phyloP scores from a whole-genome alignment of 1,140 invertebrate genomes.

The Gryllus bimaculatus region DNA sequence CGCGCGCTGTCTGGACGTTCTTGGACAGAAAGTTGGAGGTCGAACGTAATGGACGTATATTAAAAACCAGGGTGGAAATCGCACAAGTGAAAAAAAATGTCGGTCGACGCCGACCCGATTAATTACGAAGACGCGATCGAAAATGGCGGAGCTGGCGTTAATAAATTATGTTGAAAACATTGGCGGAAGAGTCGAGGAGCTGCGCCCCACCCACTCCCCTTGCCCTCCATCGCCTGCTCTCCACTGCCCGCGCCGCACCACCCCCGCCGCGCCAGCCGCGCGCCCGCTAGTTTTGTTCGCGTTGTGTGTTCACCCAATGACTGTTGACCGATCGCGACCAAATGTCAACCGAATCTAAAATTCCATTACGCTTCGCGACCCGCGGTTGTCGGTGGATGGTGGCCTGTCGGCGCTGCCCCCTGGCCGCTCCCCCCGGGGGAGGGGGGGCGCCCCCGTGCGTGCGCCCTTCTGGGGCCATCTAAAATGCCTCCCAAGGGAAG shows the following conservation, averaged over 20 bases:
- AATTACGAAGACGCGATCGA: neutral
- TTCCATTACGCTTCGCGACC: neutral
- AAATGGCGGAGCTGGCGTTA: neutral
- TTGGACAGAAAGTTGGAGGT: neutral
- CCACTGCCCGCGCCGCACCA: too few relatives aligned
- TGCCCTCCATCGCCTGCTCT: too few relatives aligned
- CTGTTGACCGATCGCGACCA: neutral
- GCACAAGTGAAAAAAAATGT: neutral
- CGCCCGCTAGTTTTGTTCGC: neutral
- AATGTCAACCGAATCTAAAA: conserved; percentile 2
- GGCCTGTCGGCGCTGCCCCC: neutral
- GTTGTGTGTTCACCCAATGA: neutral
- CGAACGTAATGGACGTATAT: neutral
- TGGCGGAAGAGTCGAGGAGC: too few relatives aligned
- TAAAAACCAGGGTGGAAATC: neutral
- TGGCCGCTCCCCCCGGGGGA: too few relatives aligned
- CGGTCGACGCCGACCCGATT: neutral
- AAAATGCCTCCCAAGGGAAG: too few relatives aligned
- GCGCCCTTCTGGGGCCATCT: too few relatives aligned
- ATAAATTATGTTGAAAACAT: too few relatives aligned
- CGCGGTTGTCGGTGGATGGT: neutral
- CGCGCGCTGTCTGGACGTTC: neutral
- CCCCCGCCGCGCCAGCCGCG: neutral
- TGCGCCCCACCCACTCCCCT: too few relatives aligned
- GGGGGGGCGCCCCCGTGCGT: too few relatives aligned